phyloP scores from a whole-genome alignment of 2,797 vertebrate species.

The Sebastes nivosus region DNA sequence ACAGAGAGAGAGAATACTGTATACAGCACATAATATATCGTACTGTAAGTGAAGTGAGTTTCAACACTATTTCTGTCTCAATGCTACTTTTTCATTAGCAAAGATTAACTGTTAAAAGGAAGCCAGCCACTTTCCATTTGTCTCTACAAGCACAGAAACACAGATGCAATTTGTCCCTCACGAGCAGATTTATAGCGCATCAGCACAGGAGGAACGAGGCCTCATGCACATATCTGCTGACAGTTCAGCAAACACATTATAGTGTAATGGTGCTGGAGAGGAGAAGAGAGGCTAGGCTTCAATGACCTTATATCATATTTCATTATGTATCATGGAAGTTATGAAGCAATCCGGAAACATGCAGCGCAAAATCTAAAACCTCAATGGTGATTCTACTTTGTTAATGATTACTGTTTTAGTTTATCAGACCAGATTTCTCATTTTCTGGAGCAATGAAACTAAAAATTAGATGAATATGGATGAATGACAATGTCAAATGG shows the following conservation, averaged over 20 bases:
- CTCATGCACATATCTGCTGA: not conserved
- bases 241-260: not conserved
- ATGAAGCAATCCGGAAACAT: not conserved
- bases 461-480: not conserved
- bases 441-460: not conserved
- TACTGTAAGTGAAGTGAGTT: not conserved
- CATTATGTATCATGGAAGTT: not conserved
- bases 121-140: not conserved
- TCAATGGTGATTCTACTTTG: not conserved
- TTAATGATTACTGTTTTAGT: not conserved
- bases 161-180: not conserved
- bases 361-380: not conserved
- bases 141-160: not conserved
- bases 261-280: not conserved
- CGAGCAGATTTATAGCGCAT: not conserved
- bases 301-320: not conserved
- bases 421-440: not conserved
- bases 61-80: not conserved
- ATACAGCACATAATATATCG: not conserved
- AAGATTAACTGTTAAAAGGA: not conserved
- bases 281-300: not conserved
- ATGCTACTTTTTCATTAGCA: not conserved
- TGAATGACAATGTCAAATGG: not conserved
- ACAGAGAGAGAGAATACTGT: not conserved
- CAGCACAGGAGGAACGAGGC: not conserved